phyloP scores from a whole-genome alignment of 2,888 invertebrate species.

The Megalurothrips usitatus region DNA sequence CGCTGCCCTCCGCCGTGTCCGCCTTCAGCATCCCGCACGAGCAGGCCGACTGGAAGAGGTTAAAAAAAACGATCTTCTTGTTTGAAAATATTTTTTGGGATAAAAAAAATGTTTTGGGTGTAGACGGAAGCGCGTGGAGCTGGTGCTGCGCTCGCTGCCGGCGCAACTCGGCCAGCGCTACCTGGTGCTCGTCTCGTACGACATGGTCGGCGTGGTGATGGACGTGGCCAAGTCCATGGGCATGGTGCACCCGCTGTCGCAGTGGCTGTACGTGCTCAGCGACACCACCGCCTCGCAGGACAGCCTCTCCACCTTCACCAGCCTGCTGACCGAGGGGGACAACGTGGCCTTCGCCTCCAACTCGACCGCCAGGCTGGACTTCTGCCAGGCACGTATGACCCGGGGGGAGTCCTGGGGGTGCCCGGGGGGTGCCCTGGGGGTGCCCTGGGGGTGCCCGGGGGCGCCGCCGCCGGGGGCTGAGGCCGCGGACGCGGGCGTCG shows the following conservation, averaged over 20 bases:
- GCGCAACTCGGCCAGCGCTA: constrained; percentile 45
- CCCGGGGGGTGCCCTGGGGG: neutral
- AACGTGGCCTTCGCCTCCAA: constrained; percentile 76
- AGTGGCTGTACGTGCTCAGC: constrained; percentile 76
- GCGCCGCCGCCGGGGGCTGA: too few species aligned
- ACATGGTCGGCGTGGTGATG: constrained; percentile 60
- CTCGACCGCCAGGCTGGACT: constrained; percentile 50
- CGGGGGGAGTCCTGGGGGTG: neutral
- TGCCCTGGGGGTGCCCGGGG: neutral
- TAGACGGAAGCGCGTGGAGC: constrained; percentile 41
- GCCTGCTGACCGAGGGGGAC: constrained; percentile 67
- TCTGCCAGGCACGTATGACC: constrained; percentile 53
- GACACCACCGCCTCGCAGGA: constrained; percentile 53
- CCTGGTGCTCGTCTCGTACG: constrained; percentile 58
- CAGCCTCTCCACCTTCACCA: constrained; percentile 55
- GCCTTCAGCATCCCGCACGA: neutral
- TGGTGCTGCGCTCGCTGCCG: constrained; percentile 43
- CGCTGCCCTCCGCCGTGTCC: neutral
- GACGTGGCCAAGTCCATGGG: constrained; percentile 61
- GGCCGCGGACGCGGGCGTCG: too few species aligned
- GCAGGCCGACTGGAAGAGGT: constrained; percentile 11
- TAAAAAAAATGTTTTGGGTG: neutral
- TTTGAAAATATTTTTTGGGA: too few species aligned
- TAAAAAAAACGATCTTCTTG: too few species aligned
- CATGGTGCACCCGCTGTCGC: constrained; percentile 66